These are phyloP conservation scores for Lasaia peninsularis DNA, from an alignment of 1,140 invertebrate genomes.

Conservation along the genomic window DNA sequence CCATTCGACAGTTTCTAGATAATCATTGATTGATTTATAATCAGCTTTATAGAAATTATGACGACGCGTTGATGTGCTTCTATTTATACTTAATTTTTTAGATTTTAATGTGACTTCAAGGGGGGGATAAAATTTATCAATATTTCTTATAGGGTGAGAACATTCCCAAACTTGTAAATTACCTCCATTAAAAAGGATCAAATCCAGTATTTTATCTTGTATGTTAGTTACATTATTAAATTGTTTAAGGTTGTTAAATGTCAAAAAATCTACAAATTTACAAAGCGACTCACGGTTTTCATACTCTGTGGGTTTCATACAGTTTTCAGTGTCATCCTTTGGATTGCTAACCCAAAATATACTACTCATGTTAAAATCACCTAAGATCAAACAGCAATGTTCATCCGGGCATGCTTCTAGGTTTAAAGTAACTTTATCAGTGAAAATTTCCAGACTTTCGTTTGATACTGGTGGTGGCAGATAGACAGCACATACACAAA, in stretches of 20 bases:
- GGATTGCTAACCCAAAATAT: slow-evolving; percentile 17
- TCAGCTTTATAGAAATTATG: slow-evolving; percentile 10
- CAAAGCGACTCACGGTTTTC: neutral
- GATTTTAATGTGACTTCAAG: slow-evolving; percentile 17
- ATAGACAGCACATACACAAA: slow-evolving; percentile 26
- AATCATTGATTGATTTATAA: no score
- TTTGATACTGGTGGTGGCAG: slow-evolving; percentile 24
- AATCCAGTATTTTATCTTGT: neutral
- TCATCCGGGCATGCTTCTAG: no score
- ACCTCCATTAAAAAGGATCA: slow-evolving; percentile 19
- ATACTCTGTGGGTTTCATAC: neutral
- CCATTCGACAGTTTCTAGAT: no score
- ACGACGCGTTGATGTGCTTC: neutral
- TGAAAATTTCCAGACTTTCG: slow-evolving; percentile 21
- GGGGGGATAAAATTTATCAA: slow-evolving; percentile 22
- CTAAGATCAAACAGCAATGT: slow-evolving; percentile 19
- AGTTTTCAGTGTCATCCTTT: slow-evolving; percentile 23
- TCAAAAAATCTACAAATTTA: slow-evolving; percentile 26
- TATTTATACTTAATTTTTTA: slow-evolving; percentile 7
- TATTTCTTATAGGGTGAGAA: slow-evolving; percentile 19
- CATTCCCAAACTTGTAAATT: slow-evolving; percentile 12
- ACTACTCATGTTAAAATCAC: slow-evolving; percentile 31
- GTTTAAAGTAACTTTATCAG: slow-evolving; percentile 22
- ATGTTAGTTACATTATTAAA: neutral
- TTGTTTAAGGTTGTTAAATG: neutral